Base-by-base conservation (phyloP, 1,140 invertebrate species). In the Nautilus pompilius region DNA sequence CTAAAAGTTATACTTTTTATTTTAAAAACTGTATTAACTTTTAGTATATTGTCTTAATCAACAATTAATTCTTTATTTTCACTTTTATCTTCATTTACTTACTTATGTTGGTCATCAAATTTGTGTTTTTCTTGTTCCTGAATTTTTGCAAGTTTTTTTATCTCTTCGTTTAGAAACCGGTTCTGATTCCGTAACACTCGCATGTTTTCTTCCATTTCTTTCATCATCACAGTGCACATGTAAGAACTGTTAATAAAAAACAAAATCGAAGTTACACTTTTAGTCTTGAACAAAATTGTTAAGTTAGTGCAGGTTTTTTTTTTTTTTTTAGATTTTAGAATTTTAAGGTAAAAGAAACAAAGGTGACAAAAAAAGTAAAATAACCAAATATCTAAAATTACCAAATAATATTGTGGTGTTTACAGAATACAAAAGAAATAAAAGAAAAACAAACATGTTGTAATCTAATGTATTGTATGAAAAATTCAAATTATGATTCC, bases 161-260 rank as follows among this genome's bases (percentile, higher is more conserved):
- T 80, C 68, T 86, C 84, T 59, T 83, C 78, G 62, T 85, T 84
- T 17, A 85, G 68, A 62, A 85, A 85, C 20, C 82, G 76, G 66
- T 85, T 85, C 68, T 84, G 82, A 64, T 84, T 83, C 57, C 80
- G 79, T 46, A 84, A 66, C 46, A 83, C 77, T 45, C 81, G 68
- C 20, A 81, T 68, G 48, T 80, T 70, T 62, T 84, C 82, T 58
- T 80, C 72, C 20, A 80, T 57, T 45, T 78, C 79, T 65, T 73
- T 74, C 33, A 68, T 28, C 53, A 68, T 68, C 1, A 57, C 41
- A n/a, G 60, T 41, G 34, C 64, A 65, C 51, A 58, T 17, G 17
- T 13, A 6, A 26, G 3, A 49, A 41, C 8, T 60, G 46, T 17
- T 17, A 32, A 53, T 5, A 30, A 30, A 29, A 59, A 34, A 22